Conservation (phyloP, 2,113 vertebrate genomes). For the Thryonomys swinderianus region DNA sequence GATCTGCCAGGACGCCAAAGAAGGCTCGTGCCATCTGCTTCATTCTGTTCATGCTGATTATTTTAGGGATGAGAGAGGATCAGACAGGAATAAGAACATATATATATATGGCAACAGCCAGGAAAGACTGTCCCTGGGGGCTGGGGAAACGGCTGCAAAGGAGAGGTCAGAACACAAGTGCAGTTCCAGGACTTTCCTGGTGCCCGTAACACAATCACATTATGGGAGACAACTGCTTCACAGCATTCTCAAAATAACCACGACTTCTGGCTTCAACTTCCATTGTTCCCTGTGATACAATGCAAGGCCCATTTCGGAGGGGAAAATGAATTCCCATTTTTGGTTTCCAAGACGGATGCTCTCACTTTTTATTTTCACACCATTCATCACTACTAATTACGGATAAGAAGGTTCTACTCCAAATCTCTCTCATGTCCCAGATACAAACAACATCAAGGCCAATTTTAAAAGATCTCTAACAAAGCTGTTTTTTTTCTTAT, state of each 20-base stretch:
- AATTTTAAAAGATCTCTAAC: neutral
- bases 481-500: neutral
- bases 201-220: slow-evolving; percentile 48
- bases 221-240: slow-evolving; percentile 51
- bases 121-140: slow-evolving; percentile 60
- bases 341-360: neutral
- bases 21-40: slow-evolving; percentile 78
- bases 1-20: slow-evolving; percentile 72
- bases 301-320: neutral
- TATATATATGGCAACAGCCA: slow-evolving; percentile 68
- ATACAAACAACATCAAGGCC: neutral
- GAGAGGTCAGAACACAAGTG: slow-evolving; percentile 57
- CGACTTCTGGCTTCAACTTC: slow-evolving; percentile 68
- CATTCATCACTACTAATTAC: neutral
- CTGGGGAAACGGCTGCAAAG: neutral
- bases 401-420: neutral
- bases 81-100: slow-evolving; percentile 67
- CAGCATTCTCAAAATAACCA: slow-evolving; percentile 70
- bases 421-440: neutral
- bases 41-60: slow-evolving; percentile 76
- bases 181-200: neutral
- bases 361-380: neutral
- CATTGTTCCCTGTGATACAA: slow-evolving; percentile 60
- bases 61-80: slow-evolving; percentile 68
- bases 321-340: slow-evolving; percentile 65